Evolutionary conservation across 2,797 vertebrate genomes (phyloP).

Genomic region (Anguilla anguilla): DNA sequence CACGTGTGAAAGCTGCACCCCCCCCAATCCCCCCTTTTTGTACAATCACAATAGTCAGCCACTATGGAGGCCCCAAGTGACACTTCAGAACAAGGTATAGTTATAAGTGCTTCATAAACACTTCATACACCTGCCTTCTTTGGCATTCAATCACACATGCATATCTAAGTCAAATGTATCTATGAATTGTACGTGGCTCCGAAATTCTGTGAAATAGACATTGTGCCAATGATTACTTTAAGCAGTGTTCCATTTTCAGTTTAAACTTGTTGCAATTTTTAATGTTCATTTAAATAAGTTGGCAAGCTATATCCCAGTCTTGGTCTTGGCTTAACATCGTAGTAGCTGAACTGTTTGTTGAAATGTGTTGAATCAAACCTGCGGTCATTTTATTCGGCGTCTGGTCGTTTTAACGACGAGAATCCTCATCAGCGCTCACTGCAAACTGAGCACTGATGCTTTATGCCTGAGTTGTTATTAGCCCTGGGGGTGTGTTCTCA

Average conservation of each 20-base stretch:
- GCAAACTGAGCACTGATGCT: neutral
- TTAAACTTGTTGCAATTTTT: neutral
- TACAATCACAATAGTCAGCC: neutral
- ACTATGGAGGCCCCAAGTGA: neutral
- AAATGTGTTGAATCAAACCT: neutral
- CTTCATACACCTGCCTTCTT: neutral
- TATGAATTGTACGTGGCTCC: neutral
- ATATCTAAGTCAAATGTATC: neutral
- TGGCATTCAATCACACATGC: neutral
- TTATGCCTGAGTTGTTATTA: neutral
- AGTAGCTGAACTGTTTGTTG: neutral
- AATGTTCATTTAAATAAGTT: neutral
- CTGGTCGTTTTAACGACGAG: neutral
- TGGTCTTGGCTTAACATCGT: neutral
- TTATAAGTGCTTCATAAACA: neutral
- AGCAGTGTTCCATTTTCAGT: neutral
- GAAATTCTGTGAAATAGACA: neutral
- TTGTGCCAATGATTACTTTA: neutral
- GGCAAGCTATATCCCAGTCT: neutral
- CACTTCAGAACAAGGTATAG: neutral
- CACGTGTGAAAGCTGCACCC: neutral
- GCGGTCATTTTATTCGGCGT: neutral
- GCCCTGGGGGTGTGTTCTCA: constrained; percentile 20
- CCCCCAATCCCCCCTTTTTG: neutral
- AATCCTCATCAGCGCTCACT: neutral